Evolutionary conservation across 2,888 invertebrate genomes (phyloP).

Genomic region (Eristalinus aeneus): DNA sequence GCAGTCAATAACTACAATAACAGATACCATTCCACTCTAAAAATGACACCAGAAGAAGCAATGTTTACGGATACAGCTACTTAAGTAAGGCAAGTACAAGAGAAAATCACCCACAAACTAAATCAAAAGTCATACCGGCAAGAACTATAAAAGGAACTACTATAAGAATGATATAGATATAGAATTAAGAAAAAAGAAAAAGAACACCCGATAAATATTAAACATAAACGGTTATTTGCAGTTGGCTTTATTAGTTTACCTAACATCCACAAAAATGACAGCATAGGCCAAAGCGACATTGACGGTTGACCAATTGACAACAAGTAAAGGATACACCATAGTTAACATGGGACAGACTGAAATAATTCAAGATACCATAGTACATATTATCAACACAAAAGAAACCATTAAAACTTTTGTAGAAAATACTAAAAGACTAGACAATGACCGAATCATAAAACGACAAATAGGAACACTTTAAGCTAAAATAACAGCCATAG

Average conservation of each 20-base stretch:
- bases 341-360: slow-evolving; percentile 20
- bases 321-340: slow-evolving; percentile 3
- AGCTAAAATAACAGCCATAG: slow-evolving; percentile 3
- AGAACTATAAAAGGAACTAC: slow-evolving; percentile 8
- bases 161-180: slow-evolving; percentile 18
- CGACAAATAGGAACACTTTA: background rate
- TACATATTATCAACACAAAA: slow-evolving; percentile 1
- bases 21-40: slow-evolving; percentile 12
- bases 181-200: no score
- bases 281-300: background rate
- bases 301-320: background rate
- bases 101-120: background rate
- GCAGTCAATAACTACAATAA: slow-evolving; percentile 11
- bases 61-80: slow-evolving; percentile 11
- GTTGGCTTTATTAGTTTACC: background rate
- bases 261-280: background rate
- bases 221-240: slow-evolving; percentile 12
- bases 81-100: background rate
- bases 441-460: background rate
- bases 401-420: background rate
- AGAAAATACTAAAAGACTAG: background rate
- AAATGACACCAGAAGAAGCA: slow-evolving; percentile 27
- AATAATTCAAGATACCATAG: slow-evolving; percentile 8
- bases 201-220: slow-evolving; percentile 17
- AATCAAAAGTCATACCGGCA: background rate